Conservation (phyloP, 2,113 vertebrate genomes). For the Puffinus mauretanicus region DNA sequence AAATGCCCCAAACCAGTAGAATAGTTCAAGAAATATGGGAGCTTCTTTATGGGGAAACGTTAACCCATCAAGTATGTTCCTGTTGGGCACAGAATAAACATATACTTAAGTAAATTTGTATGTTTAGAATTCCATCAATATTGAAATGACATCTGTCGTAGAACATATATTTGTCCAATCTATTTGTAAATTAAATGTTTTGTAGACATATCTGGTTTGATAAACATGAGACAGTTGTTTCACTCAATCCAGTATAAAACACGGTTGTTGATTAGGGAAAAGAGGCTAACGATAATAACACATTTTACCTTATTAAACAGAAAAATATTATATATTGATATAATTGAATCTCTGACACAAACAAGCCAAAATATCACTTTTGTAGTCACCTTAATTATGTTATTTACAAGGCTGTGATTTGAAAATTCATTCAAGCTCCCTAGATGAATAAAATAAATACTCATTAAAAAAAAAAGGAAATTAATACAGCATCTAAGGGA, state of each 20-base stretch:
- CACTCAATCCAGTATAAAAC: neutral
- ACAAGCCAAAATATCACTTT: neutral
- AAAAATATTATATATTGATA: neutral
- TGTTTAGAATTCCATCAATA: neutral
- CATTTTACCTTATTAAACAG: neutral
- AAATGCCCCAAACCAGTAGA: neutral
- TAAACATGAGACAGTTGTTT: neutral
- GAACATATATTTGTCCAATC: neutral
- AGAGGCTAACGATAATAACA: neutral
- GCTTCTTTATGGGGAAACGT: neutral
- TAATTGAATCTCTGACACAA: neutral
- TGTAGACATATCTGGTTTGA: neutral
- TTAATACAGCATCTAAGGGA: neutral
- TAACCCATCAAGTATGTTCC: neutral
- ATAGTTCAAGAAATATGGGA: neutral
- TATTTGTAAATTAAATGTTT: neutral
- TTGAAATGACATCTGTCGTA: neutral
- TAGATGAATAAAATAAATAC: neutral
- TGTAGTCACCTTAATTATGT: neutral
- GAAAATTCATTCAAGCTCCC: neutral
- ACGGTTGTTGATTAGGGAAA: neutral
- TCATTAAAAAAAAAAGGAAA: neutral
- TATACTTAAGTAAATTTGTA: neutral
- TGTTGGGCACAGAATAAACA: neutral
- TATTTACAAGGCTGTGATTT: neutral